Evolutionary conservation across 2,888 invertebrate genomes (phyloP).

Genomic region (Erynnis tages): DNA sequence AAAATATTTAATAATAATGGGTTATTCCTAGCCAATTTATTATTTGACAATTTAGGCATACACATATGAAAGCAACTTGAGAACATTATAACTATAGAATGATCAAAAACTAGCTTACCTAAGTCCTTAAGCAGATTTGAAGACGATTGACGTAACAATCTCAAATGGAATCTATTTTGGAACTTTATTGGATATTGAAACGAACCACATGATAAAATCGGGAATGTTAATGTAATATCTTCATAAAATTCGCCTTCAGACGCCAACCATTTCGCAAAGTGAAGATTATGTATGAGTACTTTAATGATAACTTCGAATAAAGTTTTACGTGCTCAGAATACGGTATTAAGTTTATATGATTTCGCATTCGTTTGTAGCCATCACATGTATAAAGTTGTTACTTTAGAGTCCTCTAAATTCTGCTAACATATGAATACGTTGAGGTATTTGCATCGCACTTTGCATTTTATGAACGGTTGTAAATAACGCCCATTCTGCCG

Average conservation of each 20-base stretch:
- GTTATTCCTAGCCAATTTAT: background rate
- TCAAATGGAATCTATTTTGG: slow-evolving; percentile 4
- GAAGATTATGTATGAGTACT: slow-evolving; percentile 3
- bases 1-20: no score
- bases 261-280: slow-evolving; percentile 7
- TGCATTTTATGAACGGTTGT: slow-evolving; percentile 32
- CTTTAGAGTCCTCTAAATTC: slow-evolving; percentile 37
- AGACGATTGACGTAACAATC: slow-evolving; percentile 1
- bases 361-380: slow-evolving; percentile 33
- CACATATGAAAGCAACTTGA: background rate
- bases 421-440: slow-evolving; percentile 37
- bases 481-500: slow-evolving; percentile 12
- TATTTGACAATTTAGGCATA: background rate
- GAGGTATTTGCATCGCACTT: slow-evolving; percentile 33
- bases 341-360: slow-evolving; percentile 30
- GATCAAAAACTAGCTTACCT: slow-evolving; percentile 2
- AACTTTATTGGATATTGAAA: slow-evolving; percentile 9
- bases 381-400: slow-evolving; percentile 36
- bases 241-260: background rate
- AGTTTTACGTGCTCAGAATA: slow-evolving; percentile 19
- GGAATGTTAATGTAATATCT: slow-evolving; percentile 1
- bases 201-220: slow-evolving; percentile 6
- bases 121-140: background rate
- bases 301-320: slow-evolving; percentile 18
- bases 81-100: background rate